phyloP scores from a whole-genome alignment of 2,797 vertebrate species.

The Spheniscus humboldti region DNA sequence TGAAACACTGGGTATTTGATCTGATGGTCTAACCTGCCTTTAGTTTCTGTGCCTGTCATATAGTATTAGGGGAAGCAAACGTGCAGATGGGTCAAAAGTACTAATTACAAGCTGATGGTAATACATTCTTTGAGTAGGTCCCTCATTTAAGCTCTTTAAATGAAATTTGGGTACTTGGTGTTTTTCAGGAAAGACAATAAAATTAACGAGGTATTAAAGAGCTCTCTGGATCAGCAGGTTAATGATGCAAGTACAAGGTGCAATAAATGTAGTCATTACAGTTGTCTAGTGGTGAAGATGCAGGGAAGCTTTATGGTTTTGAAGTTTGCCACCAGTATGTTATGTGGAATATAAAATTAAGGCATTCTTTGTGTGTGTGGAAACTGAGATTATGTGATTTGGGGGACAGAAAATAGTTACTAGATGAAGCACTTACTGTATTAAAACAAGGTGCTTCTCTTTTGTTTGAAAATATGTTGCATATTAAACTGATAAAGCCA shows the following conservation, averaged over 20 bases:
- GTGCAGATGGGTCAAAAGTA: fast-evolving
- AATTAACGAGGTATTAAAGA: not conserved
- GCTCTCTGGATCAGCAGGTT: not conserved
- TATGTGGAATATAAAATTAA: not conserved
- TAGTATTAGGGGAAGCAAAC: no score
- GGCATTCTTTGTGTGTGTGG: fast-evolving
- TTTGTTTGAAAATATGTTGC: not conserved
- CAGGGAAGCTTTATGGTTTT: not conserved
- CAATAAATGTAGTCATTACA: not conserved
- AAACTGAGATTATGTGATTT: not conserved
- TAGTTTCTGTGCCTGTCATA: fast-evolving
- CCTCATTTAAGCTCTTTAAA: fast-evolving
- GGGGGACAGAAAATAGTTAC: not conserved
- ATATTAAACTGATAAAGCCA: not conserved
- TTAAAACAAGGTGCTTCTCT: not conserved
- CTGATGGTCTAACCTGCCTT: fast-evolving
- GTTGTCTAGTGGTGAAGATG: not conserved
- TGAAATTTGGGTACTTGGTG: not conserved
- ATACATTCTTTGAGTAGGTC: fast-evolving
- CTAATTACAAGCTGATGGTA: fast-evolving
- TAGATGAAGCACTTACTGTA: not conserved
- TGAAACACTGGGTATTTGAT: fast-evolving
- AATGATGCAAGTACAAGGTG: not conserved
- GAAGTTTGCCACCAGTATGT: not conserved
- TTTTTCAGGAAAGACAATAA: not conserved